A percentile compares a stretch with the other conserved stretches of the same genome.
Evolutionary conservation across 2,888 invertebrate species (phyloP).

Genomic region (Hydropsyche betteni): DNA sequence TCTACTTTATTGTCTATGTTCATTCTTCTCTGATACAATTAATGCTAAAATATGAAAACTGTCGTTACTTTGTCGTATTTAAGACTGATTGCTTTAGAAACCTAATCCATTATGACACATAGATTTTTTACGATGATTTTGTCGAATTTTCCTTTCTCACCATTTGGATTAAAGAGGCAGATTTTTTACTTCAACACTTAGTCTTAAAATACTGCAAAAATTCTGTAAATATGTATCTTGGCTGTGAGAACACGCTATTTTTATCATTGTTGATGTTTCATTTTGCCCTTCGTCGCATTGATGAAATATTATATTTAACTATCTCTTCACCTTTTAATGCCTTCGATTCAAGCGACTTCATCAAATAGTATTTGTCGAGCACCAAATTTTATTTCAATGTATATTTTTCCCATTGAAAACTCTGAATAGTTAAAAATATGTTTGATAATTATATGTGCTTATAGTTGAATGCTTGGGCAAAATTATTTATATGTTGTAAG

Average conservation of each 20-base stretch:
- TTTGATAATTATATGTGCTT: slow-evolving; percentile 4
- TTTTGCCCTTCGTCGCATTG: too few relatives aligned
- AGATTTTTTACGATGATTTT: slow-evolving; percentile 16
- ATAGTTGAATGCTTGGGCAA: background rate
- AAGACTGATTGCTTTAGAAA: slow-evolving; percentile 24
- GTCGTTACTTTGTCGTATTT: slow-evolving; percentile 22
- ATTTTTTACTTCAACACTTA: slow-evolving; percentile 1
- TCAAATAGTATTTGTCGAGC: too few relatives aligned
- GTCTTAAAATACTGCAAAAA: slow-evolving; percentile 1
- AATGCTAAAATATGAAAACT: background rate
- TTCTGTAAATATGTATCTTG: slow-evolving; percentile 23
- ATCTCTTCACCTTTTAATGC: too few relatives aligned
- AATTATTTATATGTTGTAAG: background rate
- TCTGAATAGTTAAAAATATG: background rate
- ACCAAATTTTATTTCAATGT: too few relatives aligned
- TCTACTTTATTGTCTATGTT: slow-evolving; percentile 6
- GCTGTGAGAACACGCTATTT: slow-evolving; percentile 16
- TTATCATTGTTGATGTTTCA: too few relatives aligned
- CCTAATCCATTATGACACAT: background rate
- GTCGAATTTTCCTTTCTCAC: background rate
- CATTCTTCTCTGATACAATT: slow-evolving; percentile 4
- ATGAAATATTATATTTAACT: too few relatives aligned
- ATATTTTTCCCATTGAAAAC: too few relatives aligned
- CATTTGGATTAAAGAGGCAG: background rate
- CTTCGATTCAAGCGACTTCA: too few relatives aligned